These are phyloP conservation scores for Rhamnusium bicolor DNA, from an alignment of 2,888 invertebrate species.

Conservation along the genomic window DNA sequence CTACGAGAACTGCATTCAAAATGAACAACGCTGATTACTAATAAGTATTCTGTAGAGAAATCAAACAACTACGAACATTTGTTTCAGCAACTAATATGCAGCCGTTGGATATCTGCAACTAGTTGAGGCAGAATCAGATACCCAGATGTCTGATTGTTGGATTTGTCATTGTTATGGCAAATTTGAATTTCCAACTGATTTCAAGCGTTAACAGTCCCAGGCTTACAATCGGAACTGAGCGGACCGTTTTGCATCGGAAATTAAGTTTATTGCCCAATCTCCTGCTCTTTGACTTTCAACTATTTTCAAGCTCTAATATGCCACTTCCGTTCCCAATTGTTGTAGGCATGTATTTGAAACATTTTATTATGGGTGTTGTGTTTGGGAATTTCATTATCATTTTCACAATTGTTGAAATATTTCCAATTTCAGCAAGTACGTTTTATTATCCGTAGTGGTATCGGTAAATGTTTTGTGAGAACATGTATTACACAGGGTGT, in stretches of 20 bases:
- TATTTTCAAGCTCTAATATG: constrained; percentile 53
- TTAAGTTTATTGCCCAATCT: constrained; percentile 63
- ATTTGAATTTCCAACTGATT: constrained; percentile 55
- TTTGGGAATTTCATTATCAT: constrained; percentile 28
- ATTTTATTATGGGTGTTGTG: constrained; percentile 17
- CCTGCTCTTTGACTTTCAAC: constrained; percentile 61
- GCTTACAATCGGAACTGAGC: constrained; percentile 52
- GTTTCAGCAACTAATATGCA: constrained; percentile 40
- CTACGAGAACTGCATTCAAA: background rate
- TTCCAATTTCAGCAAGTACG: background rate
- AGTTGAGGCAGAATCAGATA: constrained; percentile 35
- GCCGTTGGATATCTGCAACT: constrained; percentile 37
- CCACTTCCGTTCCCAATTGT: constrained; percentile 32
- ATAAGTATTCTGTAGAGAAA: constrained; percentile 30
- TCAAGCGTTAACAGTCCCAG: constrained; percentile 48
- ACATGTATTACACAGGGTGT: no score
- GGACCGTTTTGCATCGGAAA: constrained; percentile 61
- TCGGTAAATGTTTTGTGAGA: no score
- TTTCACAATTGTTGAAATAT: constrained; percentile 2
- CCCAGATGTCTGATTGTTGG: constrained; percentile 46
- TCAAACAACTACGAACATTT: constrained; percentile 35
- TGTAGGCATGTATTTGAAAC: constrained; percentile 17
- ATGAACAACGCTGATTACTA: background rate
- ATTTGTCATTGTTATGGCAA: constrained; percentile 54
- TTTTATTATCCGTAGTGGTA: no score